These are phyloP conservation scores for Todus mexicanus DNA, from an alignment of 2,797 vertebrate species.

Conservation along the genomic window DNA sequence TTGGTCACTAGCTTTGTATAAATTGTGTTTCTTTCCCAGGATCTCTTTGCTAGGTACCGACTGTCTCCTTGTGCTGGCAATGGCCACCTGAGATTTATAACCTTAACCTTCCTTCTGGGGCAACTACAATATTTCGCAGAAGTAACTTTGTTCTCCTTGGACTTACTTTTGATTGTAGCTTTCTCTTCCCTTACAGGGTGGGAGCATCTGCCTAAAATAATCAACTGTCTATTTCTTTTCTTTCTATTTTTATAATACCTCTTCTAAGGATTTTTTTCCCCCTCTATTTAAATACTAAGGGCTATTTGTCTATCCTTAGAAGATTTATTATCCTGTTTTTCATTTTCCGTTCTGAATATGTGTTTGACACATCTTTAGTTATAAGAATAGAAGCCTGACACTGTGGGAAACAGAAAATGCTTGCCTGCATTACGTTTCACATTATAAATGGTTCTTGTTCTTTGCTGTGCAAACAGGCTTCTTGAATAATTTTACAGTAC, in stretches of 20 bases:
- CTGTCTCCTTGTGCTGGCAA: background rate
- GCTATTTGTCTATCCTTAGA: constrained; percentile 8
- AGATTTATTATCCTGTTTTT: constrained; percentile 43
- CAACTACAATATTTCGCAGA: background rate
- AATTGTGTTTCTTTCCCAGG: too few relatives aligned
- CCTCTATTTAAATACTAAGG: background rate
- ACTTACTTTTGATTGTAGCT: background rate
- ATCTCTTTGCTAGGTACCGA: background rate
- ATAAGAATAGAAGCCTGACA: constrained; percentile 17
- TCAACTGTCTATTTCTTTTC: background rate
- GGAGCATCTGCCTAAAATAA: background rate
- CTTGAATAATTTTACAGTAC: constrained; percentile 34
- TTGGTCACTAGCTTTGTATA: background rate
- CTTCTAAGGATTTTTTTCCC: background rate
- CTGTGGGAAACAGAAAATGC: constrained; percentile 15
- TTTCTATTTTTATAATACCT: background rate
- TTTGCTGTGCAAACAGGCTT: background rate
- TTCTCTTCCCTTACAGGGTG: background rate
- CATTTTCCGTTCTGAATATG: constrained; percentile 9
- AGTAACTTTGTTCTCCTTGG: background rate
- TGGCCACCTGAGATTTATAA: background rate
- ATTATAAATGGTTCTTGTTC: constrained; percentile 44
- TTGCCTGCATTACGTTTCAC: constrained; percentile 27
- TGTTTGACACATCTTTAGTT: constrained; percentile 46
- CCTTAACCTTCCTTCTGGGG: background rate